Evolutionary conservation across 1,140 invertebrate genomes (phyloP), one percentile per base, ranked within the genome.

Genomic region (Diabrotica undecimpunctata): DNA sequence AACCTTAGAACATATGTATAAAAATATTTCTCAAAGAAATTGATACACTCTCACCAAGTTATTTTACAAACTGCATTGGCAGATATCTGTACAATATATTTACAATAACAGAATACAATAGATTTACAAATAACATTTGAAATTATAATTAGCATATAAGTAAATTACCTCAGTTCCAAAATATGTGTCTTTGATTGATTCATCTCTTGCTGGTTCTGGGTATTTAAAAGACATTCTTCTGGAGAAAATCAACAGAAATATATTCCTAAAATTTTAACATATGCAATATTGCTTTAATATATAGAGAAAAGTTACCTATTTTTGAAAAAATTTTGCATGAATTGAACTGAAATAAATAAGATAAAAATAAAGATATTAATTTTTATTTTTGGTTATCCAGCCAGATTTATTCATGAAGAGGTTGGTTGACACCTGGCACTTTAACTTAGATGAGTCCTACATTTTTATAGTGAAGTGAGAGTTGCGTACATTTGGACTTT

Each of bases 131-230:
- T 55, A 64, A 12, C 36, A n/a, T 38, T 25, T 54, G n/a, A 46
- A 61, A 54, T 7, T 61, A 39, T 11, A 25, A 25, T 25, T 25
- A 25, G 25, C 4, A 46, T 46, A 46, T 10, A 10, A 46, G 8
- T 46, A 46, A 9, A 35, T 80, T 83, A 95, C 93, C 86, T 94
- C 86, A 50, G 82, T 82, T 50, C 93, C 94, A 82, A 94, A 91
- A 79, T 91, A 92, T 74, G 89, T 84, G 67, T 97, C 95, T 39
- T 88, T 79, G 54, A 92, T 83, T 58, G 82, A 81, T 66, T 92
- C 90, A 79, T 96, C 93, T 69, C 93, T 84, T 62, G 88, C 79
- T 54, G 86, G 87, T 64, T 84, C 78, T 3, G 95, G 95, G 81
- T 97, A 97, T 50, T 71, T 71, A 57, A 76, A 74, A 37, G 68